Percentiles rank a stretch among this genome's conserved stretches.
phyloP scores from a whole-genome alignment of 2,113 vertebrate species.

The Rhea americana region DNA sequence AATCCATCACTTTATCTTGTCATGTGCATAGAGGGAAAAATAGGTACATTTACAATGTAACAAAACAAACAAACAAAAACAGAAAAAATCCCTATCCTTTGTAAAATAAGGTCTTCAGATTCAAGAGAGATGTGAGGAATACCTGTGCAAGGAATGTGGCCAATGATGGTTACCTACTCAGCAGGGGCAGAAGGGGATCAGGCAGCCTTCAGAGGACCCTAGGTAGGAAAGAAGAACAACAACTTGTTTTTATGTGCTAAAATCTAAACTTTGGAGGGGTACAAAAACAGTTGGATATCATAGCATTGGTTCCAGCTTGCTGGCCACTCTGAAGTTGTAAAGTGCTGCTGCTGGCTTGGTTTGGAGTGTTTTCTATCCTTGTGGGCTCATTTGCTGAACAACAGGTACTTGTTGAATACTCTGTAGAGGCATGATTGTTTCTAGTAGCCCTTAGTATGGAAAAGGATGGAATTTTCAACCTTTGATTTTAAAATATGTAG shows the following conservation, averaged over 20 bases:
- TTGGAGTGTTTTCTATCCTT: not conserved
- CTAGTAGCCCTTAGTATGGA: not conserved
- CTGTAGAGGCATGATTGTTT: not conserved
- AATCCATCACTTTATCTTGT: not conserved
- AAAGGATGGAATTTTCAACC: not conserved
- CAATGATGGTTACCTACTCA: no score
- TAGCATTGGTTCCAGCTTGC: not conserved
- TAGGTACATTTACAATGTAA: not conserved
- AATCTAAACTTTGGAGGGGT: not conserved
- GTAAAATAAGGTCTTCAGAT: not conserved
- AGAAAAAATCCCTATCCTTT: not conserved
- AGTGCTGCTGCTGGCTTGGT: not conserved
- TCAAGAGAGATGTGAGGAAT: not conserved
- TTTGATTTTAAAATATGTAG: not conserved
- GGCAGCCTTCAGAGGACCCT: not conserved
- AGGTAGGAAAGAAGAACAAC: not conserved
- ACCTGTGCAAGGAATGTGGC: not conserved
- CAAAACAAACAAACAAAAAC: not conserved
- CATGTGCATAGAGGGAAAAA: not conserved
- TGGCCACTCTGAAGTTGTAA: not conserved
- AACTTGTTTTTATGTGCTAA: no score
- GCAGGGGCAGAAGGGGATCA: not conserved
- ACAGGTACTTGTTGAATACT: not conserved
- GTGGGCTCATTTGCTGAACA: not conserved
- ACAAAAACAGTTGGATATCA: no score